Conservation (phyloP, 1,140 invertebrate species). For the Diachasma alloeum region DNA sequence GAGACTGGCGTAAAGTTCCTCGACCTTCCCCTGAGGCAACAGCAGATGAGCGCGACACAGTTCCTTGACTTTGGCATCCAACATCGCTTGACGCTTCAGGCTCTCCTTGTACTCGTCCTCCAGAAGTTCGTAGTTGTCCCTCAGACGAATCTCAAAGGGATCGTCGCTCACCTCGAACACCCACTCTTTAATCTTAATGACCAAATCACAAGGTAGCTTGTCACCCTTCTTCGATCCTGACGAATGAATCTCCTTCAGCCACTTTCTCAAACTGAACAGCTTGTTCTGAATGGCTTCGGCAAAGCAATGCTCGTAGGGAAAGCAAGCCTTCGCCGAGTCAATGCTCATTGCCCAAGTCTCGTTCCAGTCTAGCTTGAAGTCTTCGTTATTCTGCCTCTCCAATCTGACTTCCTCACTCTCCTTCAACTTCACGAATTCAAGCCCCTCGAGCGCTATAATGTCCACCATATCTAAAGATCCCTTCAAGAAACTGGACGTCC, state of each 20-base stretch:
- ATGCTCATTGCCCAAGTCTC: constrained; percentile 78
- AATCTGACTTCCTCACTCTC: constrained; percentile 71
- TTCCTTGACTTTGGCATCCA: constrained; percentile 87
- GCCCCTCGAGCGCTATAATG: constrained; percentile 78
- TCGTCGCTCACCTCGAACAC: constrained; percentile 94
- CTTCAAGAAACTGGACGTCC: constrained; percentile 55
- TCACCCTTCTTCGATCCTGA: constrained; percentile 55
- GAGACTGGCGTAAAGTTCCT: constrained; percentile 87
- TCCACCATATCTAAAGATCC: constrained; percentile 76
- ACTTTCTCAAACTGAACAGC: constrained; percentile 89
- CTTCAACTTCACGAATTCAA: constrained; percentile 68
- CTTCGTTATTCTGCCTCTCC: constrained; percentile 78
- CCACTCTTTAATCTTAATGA: constrained; percentile 87
- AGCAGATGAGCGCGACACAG: constrained; percentile 83
- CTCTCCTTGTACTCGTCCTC: constrained; percentile 97
- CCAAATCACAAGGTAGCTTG: constrained; percentile 84
- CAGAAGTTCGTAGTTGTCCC: constrained; percentile 94
- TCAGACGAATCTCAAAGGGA: constrained; percentile 95
- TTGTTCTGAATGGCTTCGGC: constrained; percentile 93
- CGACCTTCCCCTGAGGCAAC: constrained; percentile 85
- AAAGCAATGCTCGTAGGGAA: constrained; percentile 94
- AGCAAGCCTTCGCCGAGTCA: constrained; percentile 77
- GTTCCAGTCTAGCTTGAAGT: constrained; percentile 75
- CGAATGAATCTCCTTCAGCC: constrained; percentile 80
- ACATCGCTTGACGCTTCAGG: constrained; percentile 87